Evolutionary conservation across 2,113 vertebrate genomes (phyloP).

Genomic region (Himantopus leucocephalus): DNA sequence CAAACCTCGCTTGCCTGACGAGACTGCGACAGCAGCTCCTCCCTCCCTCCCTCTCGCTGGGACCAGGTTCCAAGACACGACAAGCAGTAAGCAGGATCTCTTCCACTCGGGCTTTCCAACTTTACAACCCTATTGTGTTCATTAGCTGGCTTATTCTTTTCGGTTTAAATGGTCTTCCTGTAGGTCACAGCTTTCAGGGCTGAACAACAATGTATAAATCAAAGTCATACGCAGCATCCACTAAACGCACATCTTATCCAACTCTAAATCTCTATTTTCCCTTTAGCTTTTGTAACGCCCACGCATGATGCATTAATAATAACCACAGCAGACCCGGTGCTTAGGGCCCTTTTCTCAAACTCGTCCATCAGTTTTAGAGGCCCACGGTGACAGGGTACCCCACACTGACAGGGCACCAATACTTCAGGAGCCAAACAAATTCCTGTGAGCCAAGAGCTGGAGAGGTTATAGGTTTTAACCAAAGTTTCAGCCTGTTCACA

Average conservation of each 20-base stretch:
- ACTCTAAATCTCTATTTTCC: not conserved
- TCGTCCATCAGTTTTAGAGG: not conserved
- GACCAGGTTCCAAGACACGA: not conserved
- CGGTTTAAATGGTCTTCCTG: slow-evolving; percentile 1
- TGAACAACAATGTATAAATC: slow-evolving; percentile 6
- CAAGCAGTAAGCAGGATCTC: not conserved
- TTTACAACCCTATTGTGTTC: slow-evolving; percentile 7
- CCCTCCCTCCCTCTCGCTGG: not conserved
- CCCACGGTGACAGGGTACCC: not conserved
- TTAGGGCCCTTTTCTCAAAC: not conserved
- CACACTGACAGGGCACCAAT: not conserved
- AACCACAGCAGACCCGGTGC: rapidly evolving
- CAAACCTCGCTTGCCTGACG: not conserved
- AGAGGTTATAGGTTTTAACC: not conserved
- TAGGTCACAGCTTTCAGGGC: slow-evolving; percentile 35
- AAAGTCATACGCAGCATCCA: not conserved
- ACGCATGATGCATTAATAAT: rapidly evolving
- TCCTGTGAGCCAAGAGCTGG: not conserved
- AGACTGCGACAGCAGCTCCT: not conserved
- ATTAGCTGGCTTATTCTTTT: slow-evolving; percentile 20
- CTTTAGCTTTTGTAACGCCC: not conserved
- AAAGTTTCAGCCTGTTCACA: not conserved
- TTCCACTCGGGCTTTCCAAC: not conserved
- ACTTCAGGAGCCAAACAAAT: not conserved
- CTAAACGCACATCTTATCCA: not conserved